Evolutionary conservation across 2,888 invertebrate genomes (phyloP).

Genomic region (Poecilus cupreus): DNA sequence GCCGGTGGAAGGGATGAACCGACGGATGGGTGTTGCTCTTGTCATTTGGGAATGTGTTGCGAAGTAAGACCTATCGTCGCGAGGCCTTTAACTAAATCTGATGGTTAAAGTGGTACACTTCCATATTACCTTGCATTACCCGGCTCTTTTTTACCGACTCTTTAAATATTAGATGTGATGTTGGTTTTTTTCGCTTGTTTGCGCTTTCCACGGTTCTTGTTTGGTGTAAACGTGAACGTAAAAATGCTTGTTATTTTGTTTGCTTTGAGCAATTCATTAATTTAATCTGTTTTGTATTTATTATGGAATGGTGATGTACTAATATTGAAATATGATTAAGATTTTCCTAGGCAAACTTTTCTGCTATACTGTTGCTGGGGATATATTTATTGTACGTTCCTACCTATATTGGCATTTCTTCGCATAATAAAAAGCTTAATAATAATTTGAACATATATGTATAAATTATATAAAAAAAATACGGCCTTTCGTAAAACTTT

Average conservation of each 20-base stretch:
- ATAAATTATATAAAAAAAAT: no score
- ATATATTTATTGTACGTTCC: no score
- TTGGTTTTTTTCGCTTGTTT: constrained; percentile 39
- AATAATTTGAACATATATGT: no score
- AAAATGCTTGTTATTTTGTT: constrained; percentile 31
- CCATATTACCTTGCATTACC: constrained; percentile 61
- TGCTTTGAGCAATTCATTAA: background rate
- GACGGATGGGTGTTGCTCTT: constrained; percentile 64
- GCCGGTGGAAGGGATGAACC: constrained; percentile 52
- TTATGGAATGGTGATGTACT: background rate
- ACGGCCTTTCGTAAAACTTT: no score
- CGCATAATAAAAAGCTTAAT: no score
- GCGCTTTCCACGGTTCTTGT: constrained; percentile 15
- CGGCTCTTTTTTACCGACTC: constrained; percentile 43
- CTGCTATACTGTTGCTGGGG: background rate
- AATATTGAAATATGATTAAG: constrained; percentile 10
- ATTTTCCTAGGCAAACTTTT: background rate
- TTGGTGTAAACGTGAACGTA: constrained; percentile 20
- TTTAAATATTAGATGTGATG: constrained; percentile 58
- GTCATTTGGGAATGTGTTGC: constrained; percentile 68
- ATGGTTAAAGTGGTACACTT: constrained; percentile 72
- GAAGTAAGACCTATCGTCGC: constrained; percentile 63
- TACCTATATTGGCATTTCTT: no score
- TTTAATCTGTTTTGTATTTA: constrained; percentile 40
- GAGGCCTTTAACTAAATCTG: constrained; percentile 70